A percentile compares a stretch with the other conserved stretches of the same genome.
Evolutionary conservation across 2,888 invertebrate genomes (phyloP).

Genomic region (Mayetiola destructor): DNA sequence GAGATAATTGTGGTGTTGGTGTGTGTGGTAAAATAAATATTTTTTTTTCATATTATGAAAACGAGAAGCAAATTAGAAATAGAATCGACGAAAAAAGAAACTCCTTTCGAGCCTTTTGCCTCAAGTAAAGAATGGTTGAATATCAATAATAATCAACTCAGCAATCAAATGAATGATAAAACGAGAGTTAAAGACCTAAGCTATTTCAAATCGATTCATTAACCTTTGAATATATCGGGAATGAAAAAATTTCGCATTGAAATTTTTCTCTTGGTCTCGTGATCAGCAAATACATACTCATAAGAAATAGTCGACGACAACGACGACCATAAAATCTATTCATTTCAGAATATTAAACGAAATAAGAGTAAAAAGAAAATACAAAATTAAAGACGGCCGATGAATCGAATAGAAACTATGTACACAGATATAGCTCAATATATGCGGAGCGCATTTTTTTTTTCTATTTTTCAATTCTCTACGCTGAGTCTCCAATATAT

Average conservation of each 20-base stretch:
- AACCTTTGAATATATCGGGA: too few species aligned
- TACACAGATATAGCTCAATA: background rate
- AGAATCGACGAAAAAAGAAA: too few species aligned
- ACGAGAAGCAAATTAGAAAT: too few species aligned
- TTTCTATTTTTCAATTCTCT: too few species aligned
- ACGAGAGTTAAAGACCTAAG: too few species aligned
- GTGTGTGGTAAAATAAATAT: slow-evolving; percentile 6
- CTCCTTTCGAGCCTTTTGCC: too few species aligned
- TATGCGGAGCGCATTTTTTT: background rate
- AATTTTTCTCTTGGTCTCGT: slow-evolving; percentile 3
- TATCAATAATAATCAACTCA: background rate
- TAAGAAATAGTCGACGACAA: background rate
- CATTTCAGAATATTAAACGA: background rate
- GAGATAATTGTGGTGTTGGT: slow-evolving; percentile 12
- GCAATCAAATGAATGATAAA: background rate
- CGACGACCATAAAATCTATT: too few species aligned
- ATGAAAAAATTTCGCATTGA: background rate
- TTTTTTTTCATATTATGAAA: background rate
- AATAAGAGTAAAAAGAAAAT: background rate
- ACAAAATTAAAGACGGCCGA: too few species aligned
- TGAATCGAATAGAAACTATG: too few species aligned
- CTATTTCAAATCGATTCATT: too few species aligned
- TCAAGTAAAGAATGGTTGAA: too few species aligned
- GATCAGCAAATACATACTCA: background rate
- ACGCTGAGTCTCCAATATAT: background rate